These are phyloP conservation scores for Penaeus chinensis DNA, from an alignment of 1,140 invertebrate species.

Conservation along the genomic window DNA sequence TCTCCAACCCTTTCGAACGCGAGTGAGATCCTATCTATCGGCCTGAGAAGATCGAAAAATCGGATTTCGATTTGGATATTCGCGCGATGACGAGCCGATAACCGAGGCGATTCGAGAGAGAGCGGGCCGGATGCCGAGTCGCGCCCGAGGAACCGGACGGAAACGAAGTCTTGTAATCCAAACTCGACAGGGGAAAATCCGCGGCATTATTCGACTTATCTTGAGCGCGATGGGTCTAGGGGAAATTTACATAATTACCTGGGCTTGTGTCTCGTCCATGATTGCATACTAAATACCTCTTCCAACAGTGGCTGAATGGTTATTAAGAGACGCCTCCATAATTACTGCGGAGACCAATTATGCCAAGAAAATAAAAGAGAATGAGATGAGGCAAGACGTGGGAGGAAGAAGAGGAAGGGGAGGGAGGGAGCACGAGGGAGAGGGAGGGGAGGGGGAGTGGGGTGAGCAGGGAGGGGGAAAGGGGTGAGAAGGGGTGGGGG, in stretches of 20 bases:
- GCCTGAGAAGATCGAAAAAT: too few relatives aligned
- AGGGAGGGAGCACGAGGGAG: not conserved
- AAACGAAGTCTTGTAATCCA: conserved; percentile 39
- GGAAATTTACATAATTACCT: conserved; percentile 44
- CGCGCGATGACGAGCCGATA: too few relatives aligned
- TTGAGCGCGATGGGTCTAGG: conserved; percentile 39
- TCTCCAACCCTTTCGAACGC: too few relatives aligned
- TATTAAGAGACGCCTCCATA: conserved; percentile 41
- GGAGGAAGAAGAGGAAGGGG: not conserved
- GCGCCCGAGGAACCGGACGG: not conserved
- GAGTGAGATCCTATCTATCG: too few relatives aligned
- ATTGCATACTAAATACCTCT: conserved; percentile 37
- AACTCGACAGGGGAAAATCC: conserved; percentile 46
- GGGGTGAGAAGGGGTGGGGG: not conserved
- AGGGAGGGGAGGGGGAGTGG: not conserved
- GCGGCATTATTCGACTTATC: conserved; percentile 43
- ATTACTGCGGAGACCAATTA: conserved; percentile 37
- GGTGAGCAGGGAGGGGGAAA: not conserved
- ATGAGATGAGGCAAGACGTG: not conserved
- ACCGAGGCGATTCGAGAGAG: not conserved
- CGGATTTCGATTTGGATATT: too few relatives aligned
- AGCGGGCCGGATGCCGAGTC: not conserved
- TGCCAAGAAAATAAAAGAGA: not conserved
- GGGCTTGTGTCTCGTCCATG: conserved; percentile 31
- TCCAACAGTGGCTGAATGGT: conserved; percentile 29